A percentile compares a stretch with the other conserved stretches of the same genome.
Evolutionary conservation across 2,888 invertebrate genomes (phyloP).

Genomic region (Linnaemya vulpina): DNA sequence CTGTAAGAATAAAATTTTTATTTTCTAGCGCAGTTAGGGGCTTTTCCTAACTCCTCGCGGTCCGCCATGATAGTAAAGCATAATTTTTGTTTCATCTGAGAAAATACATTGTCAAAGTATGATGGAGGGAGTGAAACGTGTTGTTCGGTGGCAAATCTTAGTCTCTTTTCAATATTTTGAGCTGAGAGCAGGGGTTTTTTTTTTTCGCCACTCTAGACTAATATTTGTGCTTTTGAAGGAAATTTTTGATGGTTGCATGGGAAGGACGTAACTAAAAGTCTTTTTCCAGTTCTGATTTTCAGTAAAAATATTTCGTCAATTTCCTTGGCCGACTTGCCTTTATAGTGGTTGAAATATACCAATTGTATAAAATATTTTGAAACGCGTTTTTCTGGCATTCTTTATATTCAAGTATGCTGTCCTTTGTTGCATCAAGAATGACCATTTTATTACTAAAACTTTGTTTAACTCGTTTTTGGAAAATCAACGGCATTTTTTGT

Average conservation of each 20-base stretch:
- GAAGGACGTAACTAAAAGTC: neutral
- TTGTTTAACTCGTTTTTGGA: too few relatives aligned
- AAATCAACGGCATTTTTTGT: too few relatives aligned
- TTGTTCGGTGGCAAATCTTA: too few relatives aligned
- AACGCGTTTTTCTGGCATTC: conserved; percentile 7
- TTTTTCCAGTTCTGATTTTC: conserved; percentile 33
- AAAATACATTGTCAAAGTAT: too few relatives aligned
- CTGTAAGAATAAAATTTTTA: conserved; percentile 15
- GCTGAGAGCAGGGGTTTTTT: neutral
- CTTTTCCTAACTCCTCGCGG: neutral
- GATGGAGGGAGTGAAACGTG: conserved; percentile 5
- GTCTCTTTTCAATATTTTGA: too few relatives aligned
- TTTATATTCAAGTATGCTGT: neutral
- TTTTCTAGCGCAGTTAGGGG: too few relatives aligned
- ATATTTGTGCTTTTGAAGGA: neutral
- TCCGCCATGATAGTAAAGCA: neutral
- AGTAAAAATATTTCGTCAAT: conserved; percentile 26
- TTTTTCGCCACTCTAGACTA: neutral
- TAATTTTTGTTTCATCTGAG: neutral
- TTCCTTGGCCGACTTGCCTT: conserved; percentile 34
- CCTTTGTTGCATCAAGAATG: neutral
- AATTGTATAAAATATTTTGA: conserved; percentile 25
- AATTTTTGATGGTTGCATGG: neutral
- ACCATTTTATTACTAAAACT: too few relatives aligned
- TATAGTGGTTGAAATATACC: conserved; percentile 50